A percentile compares a stretch with the other conserved stretches of the same genome.
phyloP scores from a whole-genome alignment of 2,113 vertebrate genomes.

The Callithrix jacchus region DNA sequence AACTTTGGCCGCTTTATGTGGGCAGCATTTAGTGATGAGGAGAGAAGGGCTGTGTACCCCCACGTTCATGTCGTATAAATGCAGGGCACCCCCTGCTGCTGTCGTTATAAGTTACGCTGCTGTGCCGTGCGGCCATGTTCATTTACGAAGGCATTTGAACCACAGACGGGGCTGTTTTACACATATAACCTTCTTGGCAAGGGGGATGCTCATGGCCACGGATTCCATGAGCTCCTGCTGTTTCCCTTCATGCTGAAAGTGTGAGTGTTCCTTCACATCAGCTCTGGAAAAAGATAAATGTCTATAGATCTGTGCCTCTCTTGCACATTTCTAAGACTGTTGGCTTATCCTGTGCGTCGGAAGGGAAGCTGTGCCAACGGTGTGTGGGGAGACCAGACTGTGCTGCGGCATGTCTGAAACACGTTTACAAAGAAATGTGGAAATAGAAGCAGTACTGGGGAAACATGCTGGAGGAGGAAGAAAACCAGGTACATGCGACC shows the following conservation, averaged over 20 bases:
- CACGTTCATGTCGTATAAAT: accelerated
- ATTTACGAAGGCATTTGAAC: neutral
- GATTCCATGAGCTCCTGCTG: accelerated
- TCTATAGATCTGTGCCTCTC: neutral
- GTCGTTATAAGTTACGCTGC: neutral
- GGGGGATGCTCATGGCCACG: accelerated
- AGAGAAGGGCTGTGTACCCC: accelerated
- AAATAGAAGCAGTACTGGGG: neutral
- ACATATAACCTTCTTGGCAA: accelerated
- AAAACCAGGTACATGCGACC: accelerated
- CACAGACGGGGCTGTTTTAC: accelerated
- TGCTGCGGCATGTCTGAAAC: accelerated
- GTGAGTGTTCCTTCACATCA: too few relatives aligned
- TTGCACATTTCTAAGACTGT: accelerated
- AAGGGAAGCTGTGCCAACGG: accelerated
- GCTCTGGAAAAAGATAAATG: neutral
- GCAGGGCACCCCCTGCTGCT: too few relatives aligned
- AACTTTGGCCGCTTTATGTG: accelerated
- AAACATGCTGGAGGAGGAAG: accelerated
- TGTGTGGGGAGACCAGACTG: neutral
- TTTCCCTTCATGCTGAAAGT: accelerated
- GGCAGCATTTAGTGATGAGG: accelerated
- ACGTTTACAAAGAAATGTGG: neutral
- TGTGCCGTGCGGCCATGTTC: neutral
- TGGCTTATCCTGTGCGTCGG: accelerated